Conservation (phyloP, 2,888 invertebrate species). For the Silvanus unidentatus region DNA sequence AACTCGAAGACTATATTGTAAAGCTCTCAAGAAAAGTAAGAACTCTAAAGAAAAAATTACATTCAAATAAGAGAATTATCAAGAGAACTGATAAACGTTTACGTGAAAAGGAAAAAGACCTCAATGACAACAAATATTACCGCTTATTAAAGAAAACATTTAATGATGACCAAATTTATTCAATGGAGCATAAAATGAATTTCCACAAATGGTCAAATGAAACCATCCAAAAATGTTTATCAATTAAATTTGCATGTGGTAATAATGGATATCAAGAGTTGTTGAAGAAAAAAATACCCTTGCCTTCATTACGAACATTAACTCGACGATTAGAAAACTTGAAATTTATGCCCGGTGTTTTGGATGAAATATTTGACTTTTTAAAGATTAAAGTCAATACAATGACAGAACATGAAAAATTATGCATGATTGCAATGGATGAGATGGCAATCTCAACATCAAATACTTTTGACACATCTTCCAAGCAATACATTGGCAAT, state of each 20-base stretch:
- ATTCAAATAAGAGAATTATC: too few species aligned
- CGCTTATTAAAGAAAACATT: constrained; percentile 4
- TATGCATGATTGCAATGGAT: constrained; percentile 17
- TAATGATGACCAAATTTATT: constrained; percentile 9
- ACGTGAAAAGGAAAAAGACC: not conserved
- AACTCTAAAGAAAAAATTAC: not conserved
- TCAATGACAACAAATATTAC: not conserved
- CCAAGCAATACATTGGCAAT: constrained; percentile 15
- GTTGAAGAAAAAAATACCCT: constrained; percentile 15
- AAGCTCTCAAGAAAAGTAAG: not conserved
- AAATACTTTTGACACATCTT: constrained; percentile 11
- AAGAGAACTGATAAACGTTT: not conserved
- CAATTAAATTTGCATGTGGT: constrained; percentile 18
- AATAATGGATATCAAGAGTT: constrained; percentile 18
- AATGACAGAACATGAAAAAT: constrained; percentile 14
- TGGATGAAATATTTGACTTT: constrained; percentile 18
- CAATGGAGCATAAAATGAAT: constrained; percentile 9
- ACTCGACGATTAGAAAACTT: constrained; percentile 16
- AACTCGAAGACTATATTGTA: constrained; percentile 1
- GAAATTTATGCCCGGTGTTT: constrained; percentile 19
- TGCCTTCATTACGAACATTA: constrained; percentile 20
- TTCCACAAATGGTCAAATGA: constrained; percentile 15
- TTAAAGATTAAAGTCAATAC: constrained; percentile 11
- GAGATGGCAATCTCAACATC: constrained; percentile 21
- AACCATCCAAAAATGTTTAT: constrained; percentile 14